A percentile compares a stretch with the other conserved stretches of the same genome.
Evolutionary conservation across 2,113 vertebrate genomes (phyloP).

Genomic region (Mungos mungo): DNA sequence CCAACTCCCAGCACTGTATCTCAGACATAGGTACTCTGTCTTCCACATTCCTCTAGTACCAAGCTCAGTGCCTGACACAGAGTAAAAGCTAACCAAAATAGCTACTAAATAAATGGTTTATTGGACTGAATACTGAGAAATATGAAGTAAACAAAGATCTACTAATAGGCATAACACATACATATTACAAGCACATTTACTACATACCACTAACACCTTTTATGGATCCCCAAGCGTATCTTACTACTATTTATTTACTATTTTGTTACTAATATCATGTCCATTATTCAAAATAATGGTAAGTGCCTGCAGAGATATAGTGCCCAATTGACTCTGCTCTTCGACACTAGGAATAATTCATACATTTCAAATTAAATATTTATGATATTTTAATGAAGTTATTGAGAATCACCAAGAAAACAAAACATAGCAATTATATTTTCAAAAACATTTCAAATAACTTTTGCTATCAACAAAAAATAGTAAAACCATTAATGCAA

Average conservation of each 20-base stretch:
- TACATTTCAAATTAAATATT: neutral
- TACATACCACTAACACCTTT: neutral
- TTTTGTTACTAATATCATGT: neutral
- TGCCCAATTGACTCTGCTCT: neutral
- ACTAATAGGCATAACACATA: neutral
- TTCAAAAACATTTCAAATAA: constrained; percentile 2
- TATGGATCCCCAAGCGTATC: neutral
- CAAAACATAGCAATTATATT: neutral
- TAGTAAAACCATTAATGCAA: neutral
- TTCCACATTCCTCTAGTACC: neutral
- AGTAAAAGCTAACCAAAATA: constrained; percentile 5
- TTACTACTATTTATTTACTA: neutral
- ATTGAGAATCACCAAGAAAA: neutral
- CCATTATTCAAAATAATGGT: constrained; percentile 17
- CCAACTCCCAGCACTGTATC: neutral
- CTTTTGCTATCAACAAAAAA: neutral
- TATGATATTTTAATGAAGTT: constrained; percentile 36
- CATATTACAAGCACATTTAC: neutral
- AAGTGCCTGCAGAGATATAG: neutral
- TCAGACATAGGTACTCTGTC: neutral
- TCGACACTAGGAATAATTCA: neutral
- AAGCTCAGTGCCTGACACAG: neutral
- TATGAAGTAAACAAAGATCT: neutral
- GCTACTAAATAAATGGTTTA: neutral
- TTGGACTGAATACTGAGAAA: neutral